Evolutionary conservation across 2,113 vertebrate genomes (phyloP).

Genomic region (Origma solitaria): DNA sequence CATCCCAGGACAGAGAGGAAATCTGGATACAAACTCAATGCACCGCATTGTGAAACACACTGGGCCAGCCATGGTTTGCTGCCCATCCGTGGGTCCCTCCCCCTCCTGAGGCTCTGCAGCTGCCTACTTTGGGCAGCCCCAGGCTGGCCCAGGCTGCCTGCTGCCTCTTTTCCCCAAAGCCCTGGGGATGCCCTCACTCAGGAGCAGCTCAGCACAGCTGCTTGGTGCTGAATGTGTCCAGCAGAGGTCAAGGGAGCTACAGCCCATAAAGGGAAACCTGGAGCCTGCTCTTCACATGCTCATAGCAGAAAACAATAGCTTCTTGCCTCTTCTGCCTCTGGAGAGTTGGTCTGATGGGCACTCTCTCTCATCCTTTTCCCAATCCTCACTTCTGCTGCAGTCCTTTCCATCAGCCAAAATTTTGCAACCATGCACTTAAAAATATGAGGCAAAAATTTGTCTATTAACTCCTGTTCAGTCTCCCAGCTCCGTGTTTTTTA

Average conservation of each 20-base stretch:
- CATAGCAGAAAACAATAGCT: background rate
- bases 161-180: background rate
- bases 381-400: background rate
- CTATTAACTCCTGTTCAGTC: background rate
- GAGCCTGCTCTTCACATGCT: background rate
- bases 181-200: background rate
- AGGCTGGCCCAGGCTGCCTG: fast-evolving
- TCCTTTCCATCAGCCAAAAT: background rate
- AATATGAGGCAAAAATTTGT: background rate
- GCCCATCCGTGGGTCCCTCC: background rate
- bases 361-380: background rate
- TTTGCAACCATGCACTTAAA: background rate
- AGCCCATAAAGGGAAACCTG: background rate
- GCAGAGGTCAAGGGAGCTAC: background rate
- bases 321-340: background rate
- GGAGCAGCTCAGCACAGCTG: background rate
- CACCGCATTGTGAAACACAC: too few relatives aligned
- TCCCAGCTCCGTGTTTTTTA: background rate
- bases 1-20: background rate
- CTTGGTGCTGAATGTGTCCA: background rate
- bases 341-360: background rate
- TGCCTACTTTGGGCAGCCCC: fast-evolving
- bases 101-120: background rate
- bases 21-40: background rate
- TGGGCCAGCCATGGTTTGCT: background rate